Evolutionary conservation across 2,797 vertebrate genomes (phyloP).

Genomic region (Adelosebastes latens): DNA sequence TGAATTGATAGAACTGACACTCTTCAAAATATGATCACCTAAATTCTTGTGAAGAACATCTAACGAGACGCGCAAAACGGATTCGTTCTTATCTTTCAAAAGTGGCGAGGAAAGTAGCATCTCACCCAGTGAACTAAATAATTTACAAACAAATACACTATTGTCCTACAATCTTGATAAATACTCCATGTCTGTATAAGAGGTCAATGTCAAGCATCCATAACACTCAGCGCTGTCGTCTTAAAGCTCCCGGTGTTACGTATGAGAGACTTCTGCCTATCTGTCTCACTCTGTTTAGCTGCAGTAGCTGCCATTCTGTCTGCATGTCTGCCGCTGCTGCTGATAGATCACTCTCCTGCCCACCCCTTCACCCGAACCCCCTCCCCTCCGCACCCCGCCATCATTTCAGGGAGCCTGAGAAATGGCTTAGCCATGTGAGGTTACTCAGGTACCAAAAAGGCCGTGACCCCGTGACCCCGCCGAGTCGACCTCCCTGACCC

Average conservation of each 20-base stretch:
- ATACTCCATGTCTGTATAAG: constrained; percentile 64
- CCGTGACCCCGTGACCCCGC: constrained; percentile 67
- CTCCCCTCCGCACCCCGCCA: constrained; percentile 37
- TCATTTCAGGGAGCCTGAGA: constrained; percentile 78
- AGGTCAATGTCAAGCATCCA: constrained; percentile 84
- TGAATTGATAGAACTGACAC: constrained; percentile 89
- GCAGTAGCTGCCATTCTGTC: constrained; percentile 82
- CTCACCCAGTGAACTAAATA: constrained; percentile 62
- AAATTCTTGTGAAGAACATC: constrained; percentile 87
- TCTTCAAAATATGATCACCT: constrained; percentile 90
- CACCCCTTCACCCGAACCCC: constrained; percentile 53
- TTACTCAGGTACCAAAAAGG: constrained; percentile 78
- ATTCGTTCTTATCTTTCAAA: constrained; percentile 47
- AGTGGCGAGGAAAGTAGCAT: constrained; percentile 60
- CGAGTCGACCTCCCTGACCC: constrained; percentile 63
- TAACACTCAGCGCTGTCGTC: constrained; percentile 80
- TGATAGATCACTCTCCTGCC: constrained; percentile 80
- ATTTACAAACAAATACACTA: constrained; percentile 60
- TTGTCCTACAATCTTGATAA: constrained; percentile 68
- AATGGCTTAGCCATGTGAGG: constrained; percentile 81
- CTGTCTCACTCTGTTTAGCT: constrained; percentile 83
- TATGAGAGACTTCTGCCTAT: constrained; percentile 82
- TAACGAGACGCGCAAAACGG: constrained; percentile 71
- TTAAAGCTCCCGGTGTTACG: constrained; percentile 79
- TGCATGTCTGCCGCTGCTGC: constrained; percentile 74